A percentile compares a stretch with the other conserved stretches of the same genome.
Conservation (phyloP, 2,888 invertebrate genomes). For the Agrotis clavis region DNA sequence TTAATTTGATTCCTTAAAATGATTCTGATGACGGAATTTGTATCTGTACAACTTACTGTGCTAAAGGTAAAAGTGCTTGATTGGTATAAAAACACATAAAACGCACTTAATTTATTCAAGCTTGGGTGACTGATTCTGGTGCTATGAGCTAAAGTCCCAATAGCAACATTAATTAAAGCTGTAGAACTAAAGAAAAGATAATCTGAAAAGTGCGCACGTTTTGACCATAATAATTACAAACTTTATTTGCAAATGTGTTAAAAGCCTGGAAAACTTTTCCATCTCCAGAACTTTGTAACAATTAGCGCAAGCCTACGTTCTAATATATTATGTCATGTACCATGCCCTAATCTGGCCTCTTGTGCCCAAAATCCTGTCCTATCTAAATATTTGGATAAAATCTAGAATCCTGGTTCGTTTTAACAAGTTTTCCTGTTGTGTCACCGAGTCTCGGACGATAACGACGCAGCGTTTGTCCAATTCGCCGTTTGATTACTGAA, state of each 20-base stretch:
- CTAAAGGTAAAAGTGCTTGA: not conserved
- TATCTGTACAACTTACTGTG: not conserved
- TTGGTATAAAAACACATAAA: not conserved
- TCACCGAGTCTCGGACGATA: slow-evolving; percentile 73
- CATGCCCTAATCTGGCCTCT: not conserved
- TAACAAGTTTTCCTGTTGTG: slow-evolving; percentile 62
- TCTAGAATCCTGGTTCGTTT: slow-evolving; percentile 43
- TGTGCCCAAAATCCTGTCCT: not conserved
- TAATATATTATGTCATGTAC: not conserved
- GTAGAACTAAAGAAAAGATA: not conserved
- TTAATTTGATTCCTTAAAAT: not conserved
- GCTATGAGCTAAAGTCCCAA: not conserved
- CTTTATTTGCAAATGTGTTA: not conserved
- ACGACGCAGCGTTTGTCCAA: slow-evolving; percentile 78
- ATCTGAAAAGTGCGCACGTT: too few species aligned
- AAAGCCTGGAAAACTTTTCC: not conserved
- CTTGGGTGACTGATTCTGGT: not conserved
- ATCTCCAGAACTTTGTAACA: not conserved
- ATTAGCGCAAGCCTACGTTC: not conserved
- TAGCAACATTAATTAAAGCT: not conserved
- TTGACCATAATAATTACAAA: not conserved
- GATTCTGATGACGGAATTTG: not conserved
- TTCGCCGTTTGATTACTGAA: slow-evolving; percentile 84
- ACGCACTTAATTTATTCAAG: not conserved
- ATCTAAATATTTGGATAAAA: not conserved